Evolutionary conservation across 37 sponge, comb jelly and placozoan species (phyloP).

Genomic region (Beroe ovata): DNA sequence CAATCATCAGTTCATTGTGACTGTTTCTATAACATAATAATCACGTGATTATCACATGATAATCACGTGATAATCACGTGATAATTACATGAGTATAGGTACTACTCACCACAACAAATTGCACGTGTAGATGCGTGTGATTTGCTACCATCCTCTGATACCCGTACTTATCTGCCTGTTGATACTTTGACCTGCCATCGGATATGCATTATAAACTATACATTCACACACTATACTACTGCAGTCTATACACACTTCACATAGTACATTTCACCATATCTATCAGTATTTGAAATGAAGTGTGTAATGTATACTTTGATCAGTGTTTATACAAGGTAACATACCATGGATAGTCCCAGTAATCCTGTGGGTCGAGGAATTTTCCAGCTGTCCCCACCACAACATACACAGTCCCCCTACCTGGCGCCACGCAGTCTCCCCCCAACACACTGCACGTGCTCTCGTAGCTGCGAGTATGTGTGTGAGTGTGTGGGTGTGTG

Average conservation of each 20-base stretch:
- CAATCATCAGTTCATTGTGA: too few relatives aligned
- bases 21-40: too few relatives aligned
- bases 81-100: too few relatives aligned
- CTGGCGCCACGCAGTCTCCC: constrained; percentile 55
- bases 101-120: constrained; percentile 56
- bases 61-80: too few relatives aligned
- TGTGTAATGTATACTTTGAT: too few relatives aligned
- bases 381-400: constrained; percentile 73
- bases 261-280: too few relatives aligned
- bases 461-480: constrained; percentile 69
- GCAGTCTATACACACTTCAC: too few relatives aligned
- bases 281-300: too few relatives aligned
- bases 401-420: constrained; percentile 70
- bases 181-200: constrained; percentile 31
- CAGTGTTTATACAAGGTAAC: neutral
- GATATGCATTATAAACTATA: neutral
- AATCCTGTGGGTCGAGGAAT: constrained; percentile 34
- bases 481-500: too few relatives aligned
- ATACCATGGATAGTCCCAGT: constrained; percentile 67
- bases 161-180: constrained; percentile 25
- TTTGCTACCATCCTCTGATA: constrained; percentile 30
- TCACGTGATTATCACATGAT: too few relatives aligned
- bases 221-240: constrained; percentile 1
- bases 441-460: constrained; percentile 72
- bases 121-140: constrained; percentile 7